Conservation (phyloP, 2,113 vertebrate genomes). For the Catharus minimus region DNA sequence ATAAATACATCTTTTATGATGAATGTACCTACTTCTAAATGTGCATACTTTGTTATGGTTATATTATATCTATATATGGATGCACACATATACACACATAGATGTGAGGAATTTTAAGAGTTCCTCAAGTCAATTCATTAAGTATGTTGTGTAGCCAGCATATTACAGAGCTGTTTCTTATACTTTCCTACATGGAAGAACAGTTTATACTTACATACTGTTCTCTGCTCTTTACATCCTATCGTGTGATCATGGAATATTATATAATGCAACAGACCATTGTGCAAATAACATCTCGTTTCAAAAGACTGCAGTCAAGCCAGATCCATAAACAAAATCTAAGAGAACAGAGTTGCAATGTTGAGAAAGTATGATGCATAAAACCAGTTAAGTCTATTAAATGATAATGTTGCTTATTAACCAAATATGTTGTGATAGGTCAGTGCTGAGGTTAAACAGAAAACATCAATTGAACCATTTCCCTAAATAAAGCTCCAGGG, state of each 20-base stretch:
- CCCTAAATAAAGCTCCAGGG: conserved; percentile 79
- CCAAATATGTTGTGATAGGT: conserved; percentile 68
- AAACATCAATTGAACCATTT: conserved; percentile 77
- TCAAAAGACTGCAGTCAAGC: not conserved
- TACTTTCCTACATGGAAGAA: not conserved
- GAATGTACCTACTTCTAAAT: conserved; percentile 3
- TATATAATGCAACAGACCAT: not conserved
- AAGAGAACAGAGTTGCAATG: not conserved
- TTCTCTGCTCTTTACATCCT: not conserved
- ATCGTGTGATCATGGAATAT: not conserved
- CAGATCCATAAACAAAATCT: not conserved
- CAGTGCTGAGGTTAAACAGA: conserved; percentile 74
- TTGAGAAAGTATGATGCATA: not conserved
- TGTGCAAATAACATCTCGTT: not conserved
- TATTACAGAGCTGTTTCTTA: not conserved
- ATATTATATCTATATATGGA: not conserved
- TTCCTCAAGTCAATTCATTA: not conserved
- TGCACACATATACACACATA: not conserved
- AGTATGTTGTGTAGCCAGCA: not conserved
- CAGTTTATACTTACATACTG: not conserved
- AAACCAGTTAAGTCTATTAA: conserved; percentile 53
- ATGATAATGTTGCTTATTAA: conserved; percentile 69
- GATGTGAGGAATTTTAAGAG: not conserved
- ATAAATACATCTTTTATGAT: conserved; percentile 49
- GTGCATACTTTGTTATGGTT: not conserved